Conservation (phyloP, 2,113 vertebrate genomes). For the Euleptes europaea region DNA sequence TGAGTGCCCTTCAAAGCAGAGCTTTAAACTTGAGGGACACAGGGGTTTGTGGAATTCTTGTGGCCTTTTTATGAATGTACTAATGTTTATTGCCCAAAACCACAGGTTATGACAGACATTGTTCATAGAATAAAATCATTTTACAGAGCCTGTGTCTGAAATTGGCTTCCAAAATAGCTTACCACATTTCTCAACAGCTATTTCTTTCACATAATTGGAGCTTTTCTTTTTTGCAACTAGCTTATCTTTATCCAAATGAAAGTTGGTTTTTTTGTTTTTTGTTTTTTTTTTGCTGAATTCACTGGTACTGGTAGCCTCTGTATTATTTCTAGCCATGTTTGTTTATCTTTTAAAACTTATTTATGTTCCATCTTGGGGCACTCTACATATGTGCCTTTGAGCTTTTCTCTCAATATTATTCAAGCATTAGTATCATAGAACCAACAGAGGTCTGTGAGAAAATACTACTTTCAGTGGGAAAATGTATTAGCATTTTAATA, state of each 20-base stretch:
- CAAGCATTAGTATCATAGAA: not conserved
- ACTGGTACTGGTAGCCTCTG: too few relatives aligned
- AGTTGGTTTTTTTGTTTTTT: too few relatives aligned
- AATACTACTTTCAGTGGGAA: not conserved
- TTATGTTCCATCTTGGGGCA: not conserved
- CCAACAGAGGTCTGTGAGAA: not conserved
- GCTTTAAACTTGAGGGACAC: not conserved
- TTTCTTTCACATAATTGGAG: not conserved
- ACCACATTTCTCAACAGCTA: not conserved
- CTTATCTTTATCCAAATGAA: not conserved
- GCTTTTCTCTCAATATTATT: not conserved
- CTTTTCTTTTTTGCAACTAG: not conserved
- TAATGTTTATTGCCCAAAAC: not conserved
- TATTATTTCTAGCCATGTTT: not conserved
- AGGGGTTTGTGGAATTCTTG: not conserved
- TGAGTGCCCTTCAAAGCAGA: not conserved
- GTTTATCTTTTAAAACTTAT: not conserved
- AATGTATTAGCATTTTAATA: constrained; percentile 3
- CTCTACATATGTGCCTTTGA: too few relatives aligned
- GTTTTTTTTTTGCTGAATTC: not conserved
- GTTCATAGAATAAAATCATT: not conserved
- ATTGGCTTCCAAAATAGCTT: not conserved
- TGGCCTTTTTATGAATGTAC: not conserved
- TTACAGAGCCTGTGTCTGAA: not conserved
- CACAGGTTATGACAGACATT: not conserved